A percentile compares a stretch with the other conserved stretches of the same genome.
Evolutionary conservation across 2,113 vertebrate genomes (phyloP).

Genomic region (Clarias magur): DNA sequence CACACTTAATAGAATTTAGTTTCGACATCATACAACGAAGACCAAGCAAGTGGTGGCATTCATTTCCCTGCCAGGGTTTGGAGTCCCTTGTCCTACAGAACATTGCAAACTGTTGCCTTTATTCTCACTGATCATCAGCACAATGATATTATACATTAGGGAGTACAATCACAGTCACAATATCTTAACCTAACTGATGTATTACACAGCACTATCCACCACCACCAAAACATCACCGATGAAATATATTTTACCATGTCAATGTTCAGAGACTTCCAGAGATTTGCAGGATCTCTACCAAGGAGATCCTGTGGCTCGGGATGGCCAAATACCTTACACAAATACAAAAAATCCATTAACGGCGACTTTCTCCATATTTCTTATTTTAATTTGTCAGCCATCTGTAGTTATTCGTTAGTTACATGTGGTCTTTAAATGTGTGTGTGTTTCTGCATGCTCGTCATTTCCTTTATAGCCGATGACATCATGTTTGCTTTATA

Average conservation of each 20-base stretch:
- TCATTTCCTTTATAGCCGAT: constrained; percentile 8
- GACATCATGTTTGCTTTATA: constrained; percentile 37
- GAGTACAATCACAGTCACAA: neutral
- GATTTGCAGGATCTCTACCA: neutral
- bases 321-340: neutral
- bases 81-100: neutral
- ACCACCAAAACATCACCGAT: neutral
- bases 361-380: neutral
- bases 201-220: neutral
- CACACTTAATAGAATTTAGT: neutral
- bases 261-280: neutral
- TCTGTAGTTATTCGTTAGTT: neutral
- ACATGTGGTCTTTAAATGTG: neutral
- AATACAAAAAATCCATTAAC: neutral
- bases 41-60: neutral
- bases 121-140: neutral
- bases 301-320: neutral
- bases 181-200: neutral
- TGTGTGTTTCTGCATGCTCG: constrained; percentile 4
- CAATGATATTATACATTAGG: neutral
- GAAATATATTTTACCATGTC: neutral
- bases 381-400: neutral
- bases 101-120: neutral
- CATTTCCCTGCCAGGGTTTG: neutral
- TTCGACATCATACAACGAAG: neutral